Conservation (phyloP, 2,888 invertebrate genomes). For the Elysia crispata region DNA sequence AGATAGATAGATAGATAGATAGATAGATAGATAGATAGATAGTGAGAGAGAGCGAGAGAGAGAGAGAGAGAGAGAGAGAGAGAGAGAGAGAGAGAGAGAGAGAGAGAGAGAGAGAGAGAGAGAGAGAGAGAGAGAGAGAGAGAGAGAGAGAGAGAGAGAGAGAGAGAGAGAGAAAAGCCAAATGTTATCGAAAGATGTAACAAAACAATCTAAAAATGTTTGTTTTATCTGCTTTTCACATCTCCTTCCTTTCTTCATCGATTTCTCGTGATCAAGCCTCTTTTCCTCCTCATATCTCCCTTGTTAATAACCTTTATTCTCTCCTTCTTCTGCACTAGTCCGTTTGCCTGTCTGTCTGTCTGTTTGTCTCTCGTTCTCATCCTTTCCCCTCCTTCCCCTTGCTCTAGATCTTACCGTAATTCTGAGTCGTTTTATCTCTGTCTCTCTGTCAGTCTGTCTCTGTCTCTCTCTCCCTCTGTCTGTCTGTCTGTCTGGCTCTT, state of each 20-base stretch:
- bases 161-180: constrained; percentile 11
- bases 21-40: too few relatives aligned
- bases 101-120: not conserved
- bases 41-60: not conserved
- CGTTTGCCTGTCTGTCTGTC: not conserved
- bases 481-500: constrained; percentile 3
- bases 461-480: not conserved
- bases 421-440: not conserved
- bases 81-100: not conserved
- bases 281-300: too few relatives aligned
- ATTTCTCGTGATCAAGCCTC: too few relatives aligned
- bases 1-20: not conserved
- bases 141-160: not conserved
- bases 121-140: not conserved
- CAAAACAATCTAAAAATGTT: too few relatives aligned
- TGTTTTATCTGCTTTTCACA: too few relatives aligned
- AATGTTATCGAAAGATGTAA: too few relatives aligned
- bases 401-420: constrained; percentile 6
- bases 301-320: too few relatives aligned
- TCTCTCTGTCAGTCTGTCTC: constrained; percentile 20
- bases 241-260: too few relatives aligned
- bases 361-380: constrained; percentile 1
- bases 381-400: not conserved
- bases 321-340: too few relatives aligned
- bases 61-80: not conserved